Conservation (phyloP, 2,113 vertebrate species). For the Tachysurus fulvidraco region DNA sequence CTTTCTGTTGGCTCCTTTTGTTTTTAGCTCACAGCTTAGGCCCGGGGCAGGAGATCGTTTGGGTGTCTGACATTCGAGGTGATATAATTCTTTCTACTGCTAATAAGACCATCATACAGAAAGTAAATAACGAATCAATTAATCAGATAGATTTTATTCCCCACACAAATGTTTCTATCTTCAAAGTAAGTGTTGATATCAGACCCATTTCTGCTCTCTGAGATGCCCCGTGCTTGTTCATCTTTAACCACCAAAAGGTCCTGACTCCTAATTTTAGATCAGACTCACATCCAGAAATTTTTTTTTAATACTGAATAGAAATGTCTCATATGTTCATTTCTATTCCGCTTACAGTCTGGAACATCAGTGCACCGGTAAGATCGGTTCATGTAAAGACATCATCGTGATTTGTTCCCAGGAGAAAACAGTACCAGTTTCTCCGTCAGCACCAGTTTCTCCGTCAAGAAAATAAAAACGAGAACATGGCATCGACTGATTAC, state of each 20-base stretch:
- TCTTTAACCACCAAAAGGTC: no score
- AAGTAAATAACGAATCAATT: background rate
- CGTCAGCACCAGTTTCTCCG: background rate
- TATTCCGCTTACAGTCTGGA: no score
- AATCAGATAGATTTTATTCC: background rate
- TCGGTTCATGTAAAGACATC: background rate
- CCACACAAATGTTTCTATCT: no score
- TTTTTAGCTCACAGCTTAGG: background rate
- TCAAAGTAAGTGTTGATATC: no score
- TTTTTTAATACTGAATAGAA: no score
- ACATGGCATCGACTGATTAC: background rate
- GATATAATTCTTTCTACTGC: background rate
- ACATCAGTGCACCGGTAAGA: no score
- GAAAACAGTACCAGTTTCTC: background rate
- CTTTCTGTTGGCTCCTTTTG: constrained; percentile 1
- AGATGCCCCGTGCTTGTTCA: no score
- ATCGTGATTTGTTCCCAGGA: background rate
- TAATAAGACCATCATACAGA: background rate
- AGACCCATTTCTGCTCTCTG: no score
- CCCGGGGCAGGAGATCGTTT: background rate
- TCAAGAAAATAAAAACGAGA: constrained; percentile 54
- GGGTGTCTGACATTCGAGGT: background rate
- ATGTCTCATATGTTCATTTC: no score
- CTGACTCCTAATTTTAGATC: no score
- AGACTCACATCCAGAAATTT: no score